Evolutionary conservation across 2,797 vertebrate genomes (phyloP).

Genomic region (Loris lydekkerianus): DNA sequence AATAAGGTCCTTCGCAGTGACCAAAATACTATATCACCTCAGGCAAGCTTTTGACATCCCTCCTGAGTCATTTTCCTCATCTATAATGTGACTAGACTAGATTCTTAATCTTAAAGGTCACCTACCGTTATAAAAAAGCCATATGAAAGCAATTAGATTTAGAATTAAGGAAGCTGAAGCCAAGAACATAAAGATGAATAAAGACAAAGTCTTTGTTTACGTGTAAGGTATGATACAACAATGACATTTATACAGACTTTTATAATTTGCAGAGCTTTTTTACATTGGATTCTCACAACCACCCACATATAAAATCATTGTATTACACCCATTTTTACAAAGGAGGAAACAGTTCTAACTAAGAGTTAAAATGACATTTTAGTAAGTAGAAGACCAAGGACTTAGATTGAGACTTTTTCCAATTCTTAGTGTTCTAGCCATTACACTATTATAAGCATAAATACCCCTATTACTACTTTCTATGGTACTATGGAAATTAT

Average conservation of each 20-base stretch:
- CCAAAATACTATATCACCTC: neutral
- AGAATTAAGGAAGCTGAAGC: neutral
- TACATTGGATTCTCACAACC: neutral
- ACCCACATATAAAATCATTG: neutral
- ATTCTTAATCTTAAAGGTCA: neutral
- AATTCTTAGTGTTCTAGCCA: neutral
- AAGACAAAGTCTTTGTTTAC: neutral
- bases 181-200: neutral
- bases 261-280: neutral
- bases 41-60: neutral
- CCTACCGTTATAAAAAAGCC: neutral
- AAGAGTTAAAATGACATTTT: neutral
- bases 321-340: neutral
- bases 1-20: neutral
- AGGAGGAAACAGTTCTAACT: neutral
- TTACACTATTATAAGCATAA: neutral
- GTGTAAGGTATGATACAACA: neutral
- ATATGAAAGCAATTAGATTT: neutral
- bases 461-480: neutral
- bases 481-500: neutral
- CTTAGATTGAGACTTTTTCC: neutral
- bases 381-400: neutral
- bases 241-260: neutral
- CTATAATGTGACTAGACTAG: neutral
- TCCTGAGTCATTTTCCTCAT: neutral